Evolutionary conservation across 2,113 vertebrate species (phyloP), one percentile per base, ranked within the genome.

Genomic region (Lepus americanus): DNA sequence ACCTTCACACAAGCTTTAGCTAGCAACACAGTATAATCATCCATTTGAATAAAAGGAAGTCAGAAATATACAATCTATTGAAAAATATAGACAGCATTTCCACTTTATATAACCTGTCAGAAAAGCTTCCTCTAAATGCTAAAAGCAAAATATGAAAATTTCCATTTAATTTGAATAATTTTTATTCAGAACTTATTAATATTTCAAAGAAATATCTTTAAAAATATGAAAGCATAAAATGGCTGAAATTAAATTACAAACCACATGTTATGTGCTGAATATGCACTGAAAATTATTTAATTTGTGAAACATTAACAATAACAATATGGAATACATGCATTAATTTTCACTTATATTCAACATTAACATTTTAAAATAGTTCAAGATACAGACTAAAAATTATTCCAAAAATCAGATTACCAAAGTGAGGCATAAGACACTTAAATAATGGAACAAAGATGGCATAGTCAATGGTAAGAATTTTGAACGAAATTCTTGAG

Each of bases 1-100:
- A 98, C 95, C 89, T 97, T 95, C 92, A 90, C 78, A 97, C 39
- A 53, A 96, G 82, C 67, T 95, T 96, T 93, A 88, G 74, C 94
- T 96, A 97, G 76, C 90, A 97, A 87, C 93, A 94, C 64, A 53
- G 17, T 39, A 92, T 85, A 97, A 98, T 93, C 79, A 77, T 95
- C 36, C 39, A 92, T 92, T 96, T 80, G 96, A 96, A 96, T 12
- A 95, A 94, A 96, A 98, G 83, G 94, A 95, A 77, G 51, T 61
- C 11, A 39, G 61, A 96, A 81, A 96, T 89, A 79, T 27, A 83
- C 4, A 77, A n/a, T 91, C 64, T 72, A 77, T 23, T 94, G 23
- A 84, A 91, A 66, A 93, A 89, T 81, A 92, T 2, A 92, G 51
- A 78, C 3, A 90, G 22, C 31, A 90, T 89, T 92, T 90, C 25